Percentiles rank a stretch among this genome's conserved stretches.
phyloP scores from a whole-genome alignment of 1,140 invertebrate genomes.

The Scaptomyza pallida region DNA sequence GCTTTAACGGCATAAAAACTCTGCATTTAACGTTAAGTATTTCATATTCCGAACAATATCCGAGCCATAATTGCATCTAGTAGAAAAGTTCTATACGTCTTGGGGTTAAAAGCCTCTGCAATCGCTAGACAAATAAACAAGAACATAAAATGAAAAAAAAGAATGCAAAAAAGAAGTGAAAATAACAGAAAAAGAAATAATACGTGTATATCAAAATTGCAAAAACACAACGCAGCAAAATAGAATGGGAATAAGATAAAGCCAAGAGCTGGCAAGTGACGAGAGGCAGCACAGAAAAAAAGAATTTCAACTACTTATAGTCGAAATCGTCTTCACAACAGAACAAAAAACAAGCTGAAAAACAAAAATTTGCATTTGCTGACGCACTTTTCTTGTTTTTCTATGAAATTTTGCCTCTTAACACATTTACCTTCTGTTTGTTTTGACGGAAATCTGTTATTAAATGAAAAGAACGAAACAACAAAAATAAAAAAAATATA shows the following conservation, averaged over 20 bases:
- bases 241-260: conserved; percentile 5
- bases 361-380: conserved; percentile 51
- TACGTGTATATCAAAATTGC: not conserved
- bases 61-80: conserved; percentile 9
- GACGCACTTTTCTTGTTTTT: conserved; percentile 51
- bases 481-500: conserved; percentile 11
- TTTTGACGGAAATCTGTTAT: conserved; percentile 54
- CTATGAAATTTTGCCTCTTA: conserved; percentile 12
- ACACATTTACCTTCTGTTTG: conserved; percentile 33
- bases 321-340: not conserved
- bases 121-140: conserved; percentile 43
- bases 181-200: too few species aligned
- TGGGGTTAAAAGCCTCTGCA: conserved; percentile 44
- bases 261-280: conserved; percentile 5
- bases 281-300: not conserved
- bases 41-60: not conserved
- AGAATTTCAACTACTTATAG: conserved; percentile 11
- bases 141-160: conserved; percentile 21
- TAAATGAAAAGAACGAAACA: conserved; percentile 18
- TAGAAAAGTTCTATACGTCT: not conserved
- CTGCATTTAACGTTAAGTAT: not conserved
- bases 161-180: too few species aligned
- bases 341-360: conserved; percentile 4
- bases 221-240: conserved; percentile 9
- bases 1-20: too few species aligned